Base-by-base conservation (phyloP, 2,888 invertebrate species). In the Caradrina kadenii region DNA sequence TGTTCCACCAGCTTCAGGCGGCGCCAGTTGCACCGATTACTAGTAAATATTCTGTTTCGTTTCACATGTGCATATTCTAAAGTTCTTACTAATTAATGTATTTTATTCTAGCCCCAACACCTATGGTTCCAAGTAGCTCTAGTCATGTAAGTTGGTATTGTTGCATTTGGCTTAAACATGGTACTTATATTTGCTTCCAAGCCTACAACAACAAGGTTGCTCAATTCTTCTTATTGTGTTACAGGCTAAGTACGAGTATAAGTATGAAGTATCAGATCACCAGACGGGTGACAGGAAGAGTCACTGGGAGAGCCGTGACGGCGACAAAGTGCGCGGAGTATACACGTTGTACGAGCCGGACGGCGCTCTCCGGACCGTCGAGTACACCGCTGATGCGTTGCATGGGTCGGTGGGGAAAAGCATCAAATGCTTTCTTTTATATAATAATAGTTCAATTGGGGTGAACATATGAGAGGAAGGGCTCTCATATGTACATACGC, bases 211-310 rank as follows among this genome's bases (percentile, higher is more conserved):
- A 35, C 7, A 39, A 13, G 39, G 39, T 3, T 39, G 3, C 13
- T 35, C 13, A 39, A 19, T 7, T 31, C 15, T 3, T 45, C 26
- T 13, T 19, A 17, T n/a, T 26, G 4, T 39, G 26, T 79, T 76
- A 17, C 87, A 96, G 90, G 87, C 96, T n/a, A 95, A 95, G 83
- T 96, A 96, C 84, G 95, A 95, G 79, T 96, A 94, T 83, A 96
- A 94, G 77, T 96, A 96, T 73, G 96, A 96, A 80, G 96, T 96
- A 15, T 92, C 94, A 17, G 96, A 96, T 78, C 93, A 93, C 55
- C 94, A 96, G 81, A 96, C 96, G 13, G 96, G 96, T 2, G 96
- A 96, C 78, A 89, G 93, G 77, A 96, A 96, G 86, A 93, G 92
- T 73, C 96, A 96, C 86, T 95, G 93, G 93, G 96, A 96, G 89